Conservation (phyloP, 2,113 vertebrate species). For the Cranoglanis bouderius region DNA sequence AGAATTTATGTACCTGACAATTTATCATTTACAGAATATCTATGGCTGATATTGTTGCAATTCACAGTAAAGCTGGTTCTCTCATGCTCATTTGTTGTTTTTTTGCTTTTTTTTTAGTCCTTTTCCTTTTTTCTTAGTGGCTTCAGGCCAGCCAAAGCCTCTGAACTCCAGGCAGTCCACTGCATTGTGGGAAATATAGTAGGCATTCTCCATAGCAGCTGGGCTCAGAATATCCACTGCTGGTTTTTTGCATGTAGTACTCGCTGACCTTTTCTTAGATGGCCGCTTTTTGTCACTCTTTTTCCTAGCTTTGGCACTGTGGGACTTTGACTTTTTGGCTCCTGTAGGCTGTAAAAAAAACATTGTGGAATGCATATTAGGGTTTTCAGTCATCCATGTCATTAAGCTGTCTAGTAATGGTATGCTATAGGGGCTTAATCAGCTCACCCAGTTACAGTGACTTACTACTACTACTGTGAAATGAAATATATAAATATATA, state of each 20-base stretch:
- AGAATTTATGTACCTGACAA: not conserved
- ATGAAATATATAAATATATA: no score
- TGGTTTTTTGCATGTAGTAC: slow-evolving; percentile 55
- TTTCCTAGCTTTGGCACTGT: slow-evolving; percentile 59
- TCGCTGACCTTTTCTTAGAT: slow-evolving; percentile 55
- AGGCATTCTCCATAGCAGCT: slow-evolving; percentile 80
- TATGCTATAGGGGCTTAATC: not conserved
- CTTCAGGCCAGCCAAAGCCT: slow-evolving; percentile 78
- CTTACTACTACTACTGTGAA: not conserved
- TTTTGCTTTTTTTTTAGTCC: slow-evolving; percentile 43
- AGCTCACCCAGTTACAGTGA: not conserved
- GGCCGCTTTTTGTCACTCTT: slow-evolving; percentile 57
- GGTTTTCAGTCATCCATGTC: not conserved
- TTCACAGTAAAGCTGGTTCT: not conserved
- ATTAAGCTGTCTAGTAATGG: not conserved
- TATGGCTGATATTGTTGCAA: not conserved
- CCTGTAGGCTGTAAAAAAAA: slow-evolving; percentile 70
- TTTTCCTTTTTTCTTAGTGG: slow-evolving; percentile 72
- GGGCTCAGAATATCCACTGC: slow-evolving; percentile 78
- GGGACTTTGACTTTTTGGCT: slow-evolving; percentile 67
- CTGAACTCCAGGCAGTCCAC: slow-evolving; percentile 76
- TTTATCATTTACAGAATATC: not conserved
- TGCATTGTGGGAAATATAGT: slow-evolving; percentile 85
- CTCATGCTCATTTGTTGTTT: slow-evolving; percentile 51
- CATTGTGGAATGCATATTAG: no score